Base-by-base conservation (phyloP, 2,113 vertebrate species). In the Pontoporia blainvillei region DNA sequence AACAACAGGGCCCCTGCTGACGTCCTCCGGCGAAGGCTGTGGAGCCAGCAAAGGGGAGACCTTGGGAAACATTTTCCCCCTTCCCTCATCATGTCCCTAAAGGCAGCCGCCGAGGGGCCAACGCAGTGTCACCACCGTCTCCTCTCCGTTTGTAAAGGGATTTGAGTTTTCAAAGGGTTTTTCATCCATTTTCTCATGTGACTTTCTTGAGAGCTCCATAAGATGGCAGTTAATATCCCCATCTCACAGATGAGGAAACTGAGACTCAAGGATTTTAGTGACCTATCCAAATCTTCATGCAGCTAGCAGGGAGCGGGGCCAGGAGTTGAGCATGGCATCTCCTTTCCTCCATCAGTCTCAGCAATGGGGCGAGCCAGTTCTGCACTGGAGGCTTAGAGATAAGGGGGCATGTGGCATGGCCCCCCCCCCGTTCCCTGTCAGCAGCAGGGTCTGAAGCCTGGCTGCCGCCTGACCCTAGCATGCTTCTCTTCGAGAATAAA, bases 71-170 rank as follows among this genome's bases (percentile, higher is more conserved):
- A 9, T 2, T 39, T 25, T 59, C 59, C 54, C 5, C 15, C 54
- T 34, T 36, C 41, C 39, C 52, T 29, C n/a, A 6, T 73, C 6
- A 7, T 5, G 23, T 10, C 29, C 82, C 44, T 5, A 29, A 18
- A 15, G 27, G 27, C 6, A 13, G 23, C 14, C 27, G 23, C 14
- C 27, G 23, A 18, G n/a, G 8, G n/a, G 9, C 17, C 72, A 44
- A 27, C 20, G 10, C 8, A 27, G 17, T 12, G 3, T 62, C 6
- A 8, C 49, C 34, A 3, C 29, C 1, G 0, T 64, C 41, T 6
- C 36, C 2, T 44, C 31, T n/a, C 9, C 9, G 29, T 52, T 20
- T 25, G 66, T 34, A 71, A 72, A 57, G 6, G 18, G 59, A 69
- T 25, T 41, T 9, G 8, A 36, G 10, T 69, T 73, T 91, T 87